Base-by-base conservation (phyloP, 2,888 invertebrate species). In the Eupithecia inturbata region DNA sequence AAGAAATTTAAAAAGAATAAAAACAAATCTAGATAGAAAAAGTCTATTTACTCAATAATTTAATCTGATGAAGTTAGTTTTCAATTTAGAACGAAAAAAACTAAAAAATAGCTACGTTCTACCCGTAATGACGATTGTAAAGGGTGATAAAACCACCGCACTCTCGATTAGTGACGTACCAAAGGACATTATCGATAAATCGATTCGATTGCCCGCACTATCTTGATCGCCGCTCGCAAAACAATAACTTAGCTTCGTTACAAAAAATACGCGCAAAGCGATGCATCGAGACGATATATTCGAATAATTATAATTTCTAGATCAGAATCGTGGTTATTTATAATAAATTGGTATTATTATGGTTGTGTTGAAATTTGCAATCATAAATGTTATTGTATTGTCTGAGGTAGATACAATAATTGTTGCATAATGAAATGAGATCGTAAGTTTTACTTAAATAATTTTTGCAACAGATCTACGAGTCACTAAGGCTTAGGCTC, bases 91-190 rank as follows among this genome's bases (percentile, higher is more conserved):
- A 78, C 67, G 41, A 77, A 76, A 79, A 53, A 76, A 71, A 64
- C 28, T 67, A 72, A 77, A 77, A 72, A 75, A 45, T 69, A 73
- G 75, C 77, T 63, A 71, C 76, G 67, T 72, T 69, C 75, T 76
- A 72, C 64, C 79, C 67, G 74, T 78, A 91, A 90, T 91, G 89
- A 90, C 89, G 92, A 93, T 93, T 87, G 88, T 89, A 89, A 88
- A 88, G 88, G 86, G 86, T 88, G 93, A 93, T 93, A 93, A 92
- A 88, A 86, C 84, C 85, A 82, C 84, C 84, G 82, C 84, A 85
- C 84, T 85, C 87, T 88, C 90, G 91, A 92, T 89, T 93, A 93
- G 93, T 91, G 93, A 92, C 91, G 92, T 92, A 85, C 88, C 88
- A 80, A 80, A 75, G 79, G 87, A 88, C 89, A 82, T 89, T 93